Percentiles rank a stretch among this genome's conserved stretches.
These are phyloP conservation scores for Cavia porcellus DNA, from an alignment of 2,113 vertebrate species.

Conservation along the genomic window DNA sequence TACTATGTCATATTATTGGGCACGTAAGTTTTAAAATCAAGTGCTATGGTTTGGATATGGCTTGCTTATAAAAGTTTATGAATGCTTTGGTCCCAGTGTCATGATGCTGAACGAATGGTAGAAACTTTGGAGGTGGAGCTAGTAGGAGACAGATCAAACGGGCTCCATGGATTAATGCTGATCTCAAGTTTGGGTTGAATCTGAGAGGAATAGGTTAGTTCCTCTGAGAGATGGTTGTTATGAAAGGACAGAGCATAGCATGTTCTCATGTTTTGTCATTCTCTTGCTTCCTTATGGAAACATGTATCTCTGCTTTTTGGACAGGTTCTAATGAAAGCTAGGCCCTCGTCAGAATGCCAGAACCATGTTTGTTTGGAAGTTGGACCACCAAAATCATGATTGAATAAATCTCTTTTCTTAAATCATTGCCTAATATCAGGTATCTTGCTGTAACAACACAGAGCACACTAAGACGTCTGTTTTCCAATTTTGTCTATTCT, in stretches of 20 bases:
- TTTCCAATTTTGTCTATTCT: background rate
- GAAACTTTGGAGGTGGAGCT: background rate
- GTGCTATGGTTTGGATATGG: background rate
- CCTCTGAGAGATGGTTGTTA: background rate
- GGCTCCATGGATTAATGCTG: background rate
- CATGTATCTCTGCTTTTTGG: background rate
- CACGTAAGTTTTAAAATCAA: background rate
- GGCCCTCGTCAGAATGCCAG: background rate
- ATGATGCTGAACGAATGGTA: background rate
- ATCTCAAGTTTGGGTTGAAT: background rate
- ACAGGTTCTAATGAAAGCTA: background rate
- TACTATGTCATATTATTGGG: background rate
- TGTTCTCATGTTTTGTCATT: background rate
- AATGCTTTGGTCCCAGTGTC: background rate
- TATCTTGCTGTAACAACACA: background rate
- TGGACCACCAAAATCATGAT: background rate
- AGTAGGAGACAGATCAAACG: background rate
- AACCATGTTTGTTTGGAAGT: background rate
- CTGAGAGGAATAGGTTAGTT: background rate
- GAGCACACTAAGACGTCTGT: background rate
- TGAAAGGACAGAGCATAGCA: background rate
- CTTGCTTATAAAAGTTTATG: background rate
- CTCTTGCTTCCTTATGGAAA: background rate
- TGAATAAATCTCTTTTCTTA: background rate
- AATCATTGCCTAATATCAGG: background rate